Conservation (phyloP, 2,113 vertebrate species). For the Psilopsiagon aymara region DNA sequence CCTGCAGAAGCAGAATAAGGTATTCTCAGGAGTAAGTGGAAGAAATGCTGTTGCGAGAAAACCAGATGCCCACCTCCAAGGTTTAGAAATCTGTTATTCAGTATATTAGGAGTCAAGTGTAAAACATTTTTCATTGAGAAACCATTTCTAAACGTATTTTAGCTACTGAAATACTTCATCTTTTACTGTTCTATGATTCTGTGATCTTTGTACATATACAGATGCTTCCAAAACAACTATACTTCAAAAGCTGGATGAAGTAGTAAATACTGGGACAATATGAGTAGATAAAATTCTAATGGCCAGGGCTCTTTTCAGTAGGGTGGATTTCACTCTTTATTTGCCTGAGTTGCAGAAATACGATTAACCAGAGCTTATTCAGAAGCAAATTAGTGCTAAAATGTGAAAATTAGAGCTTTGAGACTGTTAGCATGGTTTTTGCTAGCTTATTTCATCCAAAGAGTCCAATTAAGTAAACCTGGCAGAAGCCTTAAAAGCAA, state of each 20-base stretch:
- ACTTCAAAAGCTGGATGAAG: not conserved
- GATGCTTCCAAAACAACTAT: not conserved
- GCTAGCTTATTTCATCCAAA: not conserved
- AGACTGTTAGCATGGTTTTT: not conserved
- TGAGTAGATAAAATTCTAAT: not conserved
- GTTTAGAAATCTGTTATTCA: not conserved
- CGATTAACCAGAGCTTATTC: slow-evolving; percentile 30
- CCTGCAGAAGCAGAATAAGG: not conserved
- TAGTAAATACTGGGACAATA: not conserved
- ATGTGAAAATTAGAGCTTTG: slow-evolving; percentile 19
- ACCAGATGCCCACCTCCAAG: not conserved
- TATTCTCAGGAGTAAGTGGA: not conserved
- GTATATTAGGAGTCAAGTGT: not conserved
- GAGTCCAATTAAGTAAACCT: not conserved
- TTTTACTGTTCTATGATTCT: too few relatives aligned
- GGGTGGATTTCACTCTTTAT: not conserved
- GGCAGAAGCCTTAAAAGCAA: slow-evolving; percentile 5
- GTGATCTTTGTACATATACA: not conserved
- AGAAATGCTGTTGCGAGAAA: not conserved
- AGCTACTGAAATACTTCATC: not conserved
- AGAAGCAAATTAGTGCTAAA: slow-evolving; percentile 18
- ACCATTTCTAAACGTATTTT: not conserved
- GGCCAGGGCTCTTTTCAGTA: not conserved
- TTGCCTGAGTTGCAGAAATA: slow-evolving; percentile 5
- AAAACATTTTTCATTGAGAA: not conserved